Evolutionary conservation across 2,113 vertebrate species (phyloP), one percentile per base, ranked within the genome.

Genomic region (Narcine bancroftii): DNA sequence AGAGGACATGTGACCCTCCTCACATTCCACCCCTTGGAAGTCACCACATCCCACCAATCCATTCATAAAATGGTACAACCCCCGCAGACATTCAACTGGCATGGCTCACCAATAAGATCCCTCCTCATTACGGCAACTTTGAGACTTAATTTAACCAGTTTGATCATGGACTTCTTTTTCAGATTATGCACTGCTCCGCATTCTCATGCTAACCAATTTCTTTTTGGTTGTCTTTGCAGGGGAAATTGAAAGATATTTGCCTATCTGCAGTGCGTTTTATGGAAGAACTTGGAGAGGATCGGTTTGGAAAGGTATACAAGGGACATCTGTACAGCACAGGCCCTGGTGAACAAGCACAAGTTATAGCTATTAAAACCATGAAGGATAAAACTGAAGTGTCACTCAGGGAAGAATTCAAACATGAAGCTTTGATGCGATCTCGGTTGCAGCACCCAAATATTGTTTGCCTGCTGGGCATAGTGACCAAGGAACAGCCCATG

Each of bases 281-380:
- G 97, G 98, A 99, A 93, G 99, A 99, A 87, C 95, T 99, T 0
- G 99, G 98, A 2, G 98, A 99, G 92, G 98, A 99, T 93, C 97
- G 98, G 0, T 99, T 99, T 33, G 99, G 99, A 13, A 99, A 98
- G 93, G 97, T 99, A 81, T 99, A 99, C 96, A 99, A 97, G 93
- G 99, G 98, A 0, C 98, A 99, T 93, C 96, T 99, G 53, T 99
- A 99, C 6, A 97, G 97, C 89, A 96, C 97, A 0, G 93, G 95
- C 0, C 97, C 97, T 0, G 97, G 97, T 24, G 98, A 99, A 95
- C 98, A 97, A 93, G 97, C 96, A 17, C 98, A 99, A 94, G 96
- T 97, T 0, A 97, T 99, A 93, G 98, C 98, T 92, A 98, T 99
- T 93, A 99, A 98, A 94, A 99, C 98, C 0, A 95, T 99, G 11